Base-by-base conservation (phyloP, 2,888 invertebrate species). In the Leptopilina myrica region DNA sequence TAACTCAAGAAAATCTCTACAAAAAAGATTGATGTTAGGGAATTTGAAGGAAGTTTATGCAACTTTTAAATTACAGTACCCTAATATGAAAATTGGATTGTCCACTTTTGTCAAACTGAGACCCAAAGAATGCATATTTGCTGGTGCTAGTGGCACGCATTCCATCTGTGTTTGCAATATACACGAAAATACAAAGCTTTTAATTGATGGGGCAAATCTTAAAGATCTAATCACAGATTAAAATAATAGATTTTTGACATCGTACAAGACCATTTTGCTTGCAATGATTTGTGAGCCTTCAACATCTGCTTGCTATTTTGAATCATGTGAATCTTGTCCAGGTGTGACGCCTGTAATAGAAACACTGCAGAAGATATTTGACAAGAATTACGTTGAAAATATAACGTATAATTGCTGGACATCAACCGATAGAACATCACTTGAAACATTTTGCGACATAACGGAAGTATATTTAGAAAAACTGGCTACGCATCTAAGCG, bases 211-310 rank as follows among this genome's bases (percentile, higher is more conserved):
- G 20, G 20, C 20, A 20, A 20, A 20, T 20, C 20, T 20, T 20
- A 20, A 20, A 20, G 20, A 20, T 20, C 20, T 20, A 20, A 20
- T 20, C 20, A 20, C 20, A 20, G 20, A 20, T 26, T 3, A 56
- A 56, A 56, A 11, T 56, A 7, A 49, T 5, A 11, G n/a, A 14
- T 73, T 15, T 12, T 49, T 73, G 49, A n/a, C 69, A 11, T 49
- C 20, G 49, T 73, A 73, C 15, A 73, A 53, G 8, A 73, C 69
- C 9, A 73, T 73, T 46, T 73, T 73, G 69, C 12, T 49, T 20
- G 15, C 46, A 73, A 73, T 73, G 69, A 73, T 15, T 26, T n/a
- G 56, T 15, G 69, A 53, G 15, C 15, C 26, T 6, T 5, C 2
- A 46, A 73, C 49, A 14, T n/a, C 15, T 15, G 12, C 53, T 26